Conservation (phyloP, 2,888 invertebrate species). For the Zeuzera pyrina region DNA sequence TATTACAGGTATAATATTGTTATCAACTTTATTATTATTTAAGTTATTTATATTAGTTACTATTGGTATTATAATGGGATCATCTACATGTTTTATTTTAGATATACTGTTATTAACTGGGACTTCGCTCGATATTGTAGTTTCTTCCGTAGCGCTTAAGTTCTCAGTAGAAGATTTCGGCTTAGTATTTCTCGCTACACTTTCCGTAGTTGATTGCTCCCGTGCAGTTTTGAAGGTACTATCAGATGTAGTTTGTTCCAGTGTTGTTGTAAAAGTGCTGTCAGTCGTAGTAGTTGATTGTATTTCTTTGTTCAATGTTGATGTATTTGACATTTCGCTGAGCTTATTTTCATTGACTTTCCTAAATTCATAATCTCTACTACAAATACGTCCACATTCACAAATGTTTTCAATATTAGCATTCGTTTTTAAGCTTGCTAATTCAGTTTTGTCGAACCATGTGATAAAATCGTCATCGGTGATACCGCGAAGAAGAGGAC, state of each 20-base stretch:
- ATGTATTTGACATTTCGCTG: slow-evolving; percentile 5
- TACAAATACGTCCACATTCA: slow-evolving; percentile 67
- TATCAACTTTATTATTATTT: slow-evolving; percentile 31
- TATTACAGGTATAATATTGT: slow-evolving; percentile 36
- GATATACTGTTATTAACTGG: slow-evolving; percentile 5
- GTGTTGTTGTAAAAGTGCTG: slow-evolving; percentile 9
- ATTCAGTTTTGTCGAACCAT: slow-evolving; percentile 76
- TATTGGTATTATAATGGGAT: slow-evolving; percentile 49
- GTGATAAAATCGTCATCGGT: slow-evolving; percentile 78
- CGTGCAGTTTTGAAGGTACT: slow-evolving; percentile 5
- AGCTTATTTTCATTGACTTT: slow-evolving; percentile 20
- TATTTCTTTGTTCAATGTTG: slow-evolving; percentile 11
- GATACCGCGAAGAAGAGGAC: slow-evolving; percentile 73
- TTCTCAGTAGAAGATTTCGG: background rate
- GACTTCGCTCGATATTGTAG: slow-evolving; percentile 11
- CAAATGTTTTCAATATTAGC: slow-evolving; percentile 66
- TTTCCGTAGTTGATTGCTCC: slow-evolving; percentile 9
- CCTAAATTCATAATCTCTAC: slow-evolving; percentile 55
- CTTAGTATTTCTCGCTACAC: background rate
- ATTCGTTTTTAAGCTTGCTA: slow-evolving; percentile 54
- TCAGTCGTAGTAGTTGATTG: slow-evolving; percentile 12
- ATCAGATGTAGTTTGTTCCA: slow-evolving; percentile 9
- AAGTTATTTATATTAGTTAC: slow-evolving; percentile 29
- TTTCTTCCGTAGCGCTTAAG: slow-evolving; percentile 3
- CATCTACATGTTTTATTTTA: slow-evolving; percentile 18